A percentile compares a stretch with the other conserved stretches of the same genome.
Conservation (phyloP, 2,888 invertebrate genomes). For the Cremastinae sp. region DNA sequence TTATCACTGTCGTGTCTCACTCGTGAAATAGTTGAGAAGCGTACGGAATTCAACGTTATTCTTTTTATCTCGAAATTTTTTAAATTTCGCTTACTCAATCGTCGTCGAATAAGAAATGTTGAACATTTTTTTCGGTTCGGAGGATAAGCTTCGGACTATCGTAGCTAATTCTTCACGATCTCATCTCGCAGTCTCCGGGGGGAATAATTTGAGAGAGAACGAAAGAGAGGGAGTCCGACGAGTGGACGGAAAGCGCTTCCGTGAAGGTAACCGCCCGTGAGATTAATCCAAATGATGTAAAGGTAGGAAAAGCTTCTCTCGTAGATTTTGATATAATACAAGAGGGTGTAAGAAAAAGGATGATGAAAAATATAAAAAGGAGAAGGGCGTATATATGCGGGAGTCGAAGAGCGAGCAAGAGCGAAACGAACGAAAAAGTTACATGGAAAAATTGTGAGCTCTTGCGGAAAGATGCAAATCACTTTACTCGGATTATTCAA, state of each 20-base stretch:
- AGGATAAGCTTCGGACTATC: slow-evolving; percentile 8
- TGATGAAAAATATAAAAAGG: no score
- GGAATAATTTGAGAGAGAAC: slow-evolving; percentile 32
- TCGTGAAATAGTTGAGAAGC: no score
- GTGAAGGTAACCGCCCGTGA: slow-evolving; percentile 35
- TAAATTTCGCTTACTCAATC: background rate
- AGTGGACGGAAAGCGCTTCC: slow-evolving; percentile 36
- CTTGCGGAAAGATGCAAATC: no score
- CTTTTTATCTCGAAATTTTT: background rate
- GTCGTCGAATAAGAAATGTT: background rate
- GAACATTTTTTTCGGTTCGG: slow-evolving; percentile 15
- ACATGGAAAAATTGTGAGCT: no score
- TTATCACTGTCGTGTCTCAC: no score
- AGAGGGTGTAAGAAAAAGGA: no score
- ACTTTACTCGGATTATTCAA: no score
- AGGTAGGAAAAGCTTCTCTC: slow-evolving; percentile 11
- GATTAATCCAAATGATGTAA: slow-evolving; percentile 45
- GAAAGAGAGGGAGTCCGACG: slow-evolving; percentile 4
- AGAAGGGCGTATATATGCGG: no score
- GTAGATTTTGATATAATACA: background rate
- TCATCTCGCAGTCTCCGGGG: slow-evolving; percentile 23
- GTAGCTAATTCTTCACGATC: slow-evolving; percentile 18
- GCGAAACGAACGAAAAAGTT: no score
- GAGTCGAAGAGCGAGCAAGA: no score
- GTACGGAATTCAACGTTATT: no score